Percentiles rank a stretch among this genome's conserved stretches.
These are phyloP conservation scores for Neotoma lepida DNA, from an alignment of 2,113 vertebrate species.

Conservation along the genomic window DNA sequence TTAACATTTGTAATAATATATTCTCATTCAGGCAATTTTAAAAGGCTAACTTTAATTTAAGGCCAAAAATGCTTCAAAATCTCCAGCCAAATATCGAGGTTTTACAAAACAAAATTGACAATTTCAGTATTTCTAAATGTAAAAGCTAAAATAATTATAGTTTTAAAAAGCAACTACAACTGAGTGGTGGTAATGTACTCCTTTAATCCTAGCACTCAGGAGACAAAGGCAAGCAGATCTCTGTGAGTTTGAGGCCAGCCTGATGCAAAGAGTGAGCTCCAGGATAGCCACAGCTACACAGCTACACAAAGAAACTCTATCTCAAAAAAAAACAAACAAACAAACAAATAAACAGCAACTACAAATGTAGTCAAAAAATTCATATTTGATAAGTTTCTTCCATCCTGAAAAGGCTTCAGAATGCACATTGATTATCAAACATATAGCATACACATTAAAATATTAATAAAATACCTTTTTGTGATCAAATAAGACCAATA, in stretches of 20 bases:
- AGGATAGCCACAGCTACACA: neutral
- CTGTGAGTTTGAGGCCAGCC: neutral
- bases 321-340: neutral
- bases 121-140: slow-evolving; percentile 44
- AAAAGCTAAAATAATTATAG: neutral
- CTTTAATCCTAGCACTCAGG: neutral
- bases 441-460: neutral
- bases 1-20: slow-evolving; percentile 37
- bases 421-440: neutral
- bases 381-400: neutral
- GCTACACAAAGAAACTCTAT: neutral
- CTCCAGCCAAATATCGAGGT: slow-evolving; percentile 39
- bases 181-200: neutral
- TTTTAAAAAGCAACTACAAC: slow-evolving; percentile 36
- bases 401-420: neutral
- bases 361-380: neutral
- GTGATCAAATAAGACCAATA: neutral
- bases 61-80: neutral
- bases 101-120: neutral
- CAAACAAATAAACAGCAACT: neutral
- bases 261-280: neutral
- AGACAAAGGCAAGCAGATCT: neutral
- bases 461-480: neutral
- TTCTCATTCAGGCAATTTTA: slow-evolving; percentile 31
- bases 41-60: slow-evolving; percentile 28